Evolutionary conservation across 2,888 invertebrate species (phyloP), one percentile per base, ranked within the genome.

Genomic region (Dascillus cervinus): DNA sequence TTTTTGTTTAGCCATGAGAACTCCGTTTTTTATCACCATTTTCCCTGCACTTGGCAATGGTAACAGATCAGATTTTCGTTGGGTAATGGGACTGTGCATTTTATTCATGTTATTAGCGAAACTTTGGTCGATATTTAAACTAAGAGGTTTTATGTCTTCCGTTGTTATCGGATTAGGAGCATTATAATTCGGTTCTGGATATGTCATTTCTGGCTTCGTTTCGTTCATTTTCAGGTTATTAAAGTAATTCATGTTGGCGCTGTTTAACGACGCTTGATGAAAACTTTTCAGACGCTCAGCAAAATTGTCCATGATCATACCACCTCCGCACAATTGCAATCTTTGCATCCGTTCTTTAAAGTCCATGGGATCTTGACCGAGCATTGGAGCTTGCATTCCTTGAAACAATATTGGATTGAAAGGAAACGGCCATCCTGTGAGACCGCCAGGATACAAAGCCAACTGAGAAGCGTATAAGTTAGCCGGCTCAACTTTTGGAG

Each of bases 1-100:
- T 52, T 91, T 91, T 54, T 90, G 90, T 52, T 91, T 91, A 1
- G 89, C 89, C 80, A 90, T 88, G 2, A 90, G 66, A 1, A 90
- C 80, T 0, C 89, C 89, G 52, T 90, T 89, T 60, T 89, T 89
- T 31, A 89, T 85, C 1, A 90, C 88, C 86, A 89, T 86, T 62
- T 88, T 86, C 0, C 88, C 81, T 0, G 81, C 77, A 50, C 77
- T 79, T 0, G 74, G 72, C 26, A 68, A 71, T 10, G 73, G 62
- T 11, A 69, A 65, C 30, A 69, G 55, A 14, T 64, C 73, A 48
- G 70, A 65, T 60, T 73, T 73, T 22, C 66, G 53, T 27, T 58
- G 66, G 17, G 44, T 50, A 4, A 68, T 62, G 3, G 72, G 71
- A 34, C 69, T 63, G 12, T 56, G 58, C 41, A 60, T 34, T 43